phyloP scores from a whole-genome alignment of 1,140 invertebrate genomes.

The honey bee (Apis mellifera) region DNA sequence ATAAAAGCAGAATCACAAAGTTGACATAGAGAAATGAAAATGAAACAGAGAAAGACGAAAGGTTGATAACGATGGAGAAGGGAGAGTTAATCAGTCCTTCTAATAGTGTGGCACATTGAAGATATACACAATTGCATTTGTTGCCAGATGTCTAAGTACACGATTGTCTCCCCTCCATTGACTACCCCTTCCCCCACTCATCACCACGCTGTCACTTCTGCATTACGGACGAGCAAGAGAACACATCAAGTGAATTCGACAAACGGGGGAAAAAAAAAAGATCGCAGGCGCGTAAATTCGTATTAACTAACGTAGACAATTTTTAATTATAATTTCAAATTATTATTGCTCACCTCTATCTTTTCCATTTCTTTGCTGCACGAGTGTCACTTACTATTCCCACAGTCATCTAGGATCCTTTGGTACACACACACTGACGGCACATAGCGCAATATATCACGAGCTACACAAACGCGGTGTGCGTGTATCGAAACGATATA shows the following conservation, averaged over 20 bases:
- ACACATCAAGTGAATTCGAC: slow-evolving; percentile 56
- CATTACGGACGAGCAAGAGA: slow-evolving; percentile 60
- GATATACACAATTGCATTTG: slow-evolving; percentile 73
- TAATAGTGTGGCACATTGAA: slow-evolving; percentile 77
- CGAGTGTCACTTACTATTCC: slow-evolving; percentile 75
- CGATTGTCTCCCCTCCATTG: slow-evolving; percentile 54
- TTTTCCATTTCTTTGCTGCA: slow-evolving; percentile 79
- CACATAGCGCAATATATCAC: slow-evolving; percentile 69
- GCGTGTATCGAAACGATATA: slow-evolving; percentile 68
- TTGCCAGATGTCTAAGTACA: slow-evolving; percentile 75
- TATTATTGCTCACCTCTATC: slow-evolving; percentile 75
- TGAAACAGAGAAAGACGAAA: slow-evolving; percentile 50
- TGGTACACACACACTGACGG: slow-evolving; percentile 70
- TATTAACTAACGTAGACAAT: neutral
- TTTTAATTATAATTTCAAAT: neutral
- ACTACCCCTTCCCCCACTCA: slow-evolving; percentile 48
- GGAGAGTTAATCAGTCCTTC: slow-evolving; percentile 73
- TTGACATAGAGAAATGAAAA: slow-evolving; percentile 55
- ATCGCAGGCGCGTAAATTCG: slow-evolving; percentile 14
- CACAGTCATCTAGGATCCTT: slow-evolving; percentile 78
- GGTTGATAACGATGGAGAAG: slow-evolving; percentile 43
- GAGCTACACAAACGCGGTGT: slow-evolving; percentile 62
- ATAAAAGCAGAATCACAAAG: slow-evolving; percentile 60
- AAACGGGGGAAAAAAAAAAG: slow-evolving; percentile 35
- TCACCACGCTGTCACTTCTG: slow-evolving; percentile 72